Base-by-base conservation (phyloP, 2,888 invertebrate genomes). In the Mythimna loreyi region DNA sequence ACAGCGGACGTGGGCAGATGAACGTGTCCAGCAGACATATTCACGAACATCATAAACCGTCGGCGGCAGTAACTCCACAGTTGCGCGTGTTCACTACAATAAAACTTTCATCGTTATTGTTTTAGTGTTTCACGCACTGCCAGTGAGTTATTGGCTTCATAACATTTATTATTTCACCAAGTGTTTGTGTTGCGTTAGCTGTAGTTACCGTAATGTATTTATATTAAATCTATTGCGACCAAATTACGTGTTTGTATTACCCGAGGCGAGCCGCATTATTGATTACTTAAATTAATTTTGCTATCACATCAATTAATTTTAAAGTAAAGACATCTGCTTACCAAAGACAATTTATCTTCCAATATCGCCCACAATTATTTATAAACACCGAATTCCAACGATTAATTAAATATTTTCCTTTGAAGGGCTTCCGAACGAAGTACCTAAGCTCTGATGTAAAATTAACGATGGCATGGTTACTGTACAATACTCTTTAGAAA, bases 301-400 rank as follows among this genome's bases (percentile, higher is more conserved):
- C 28, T 62, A 67, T 33, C 30, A 65, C 30, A 59, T 75, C 23
- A 58, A 66, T 63, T 58, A 62, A 70, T 66, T 62, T 65, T 43
- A 71, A 76, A 62, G 49, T 71, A 58, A 75, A 65, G 25, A 62
- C 57, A 55, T 67, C 58, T 74, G 55, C 62, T 68, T 62, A 23
- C 52, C 57, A 23, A 58, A 59, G 36, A 45, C 57, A 28, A 67
- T 77, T 72, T 67, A 30, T 70, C 52, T 57, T 58, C 28, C 63
- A 68, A 73, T 67, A 57, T 67, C 56, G 45, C 56, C 25, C 50
- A 40, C 74, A 52, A 61, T 73, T 72, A 74, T 74, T 74, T 73
- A 57, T 74, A 52, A 75, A 75, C 49, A 59, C 23, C 19, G 30
- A 62, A 58, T 59, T 59, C 30, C 25, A 50, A 47, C 36, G 50